phyloP scores from a whole-genome alignment of 2,113 vertebrate species.

The Malurus elegans region DNA sequence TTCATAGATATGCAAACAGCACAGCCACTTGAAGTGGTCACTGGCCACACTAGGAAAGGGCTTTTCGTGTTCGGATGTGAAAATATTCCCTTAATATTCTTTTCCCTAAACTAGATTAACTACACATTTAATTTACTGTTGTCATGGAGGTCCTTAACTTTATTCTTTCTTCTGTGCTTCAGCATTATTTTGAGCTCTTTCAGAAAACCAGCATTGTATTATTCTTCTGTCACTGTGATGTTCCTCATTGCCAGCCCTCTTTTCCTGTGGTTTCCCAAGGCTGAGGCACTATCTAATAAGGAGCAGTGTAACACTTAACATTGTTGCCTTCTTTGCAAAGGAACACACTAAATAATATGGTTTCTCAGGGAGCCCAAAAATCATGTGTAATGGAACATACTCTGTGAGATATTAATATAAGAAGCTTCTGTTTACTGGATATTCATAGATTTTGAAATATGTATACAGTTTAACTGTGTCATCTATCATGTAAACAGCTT shows the following conservation, averaged over 20 bases:
- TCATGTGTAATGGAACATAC: background rate
- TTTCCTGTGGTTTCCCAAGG: background rate
- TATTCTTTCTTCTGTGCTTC: background rate
- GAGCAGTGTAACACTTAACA: background rate
- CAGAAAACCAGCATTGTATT: background rate
- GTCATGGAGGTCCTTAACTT: background rate
- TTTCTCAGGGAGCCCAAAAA: conserved; percentile 32
- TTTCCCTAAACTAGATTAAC: background rate
- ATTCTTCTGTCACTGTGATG: background rate
- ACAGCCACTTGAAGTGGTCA: background rate
- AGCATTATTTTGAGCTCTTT: conserved; percentile 46
- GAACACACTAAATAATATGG: background rate
- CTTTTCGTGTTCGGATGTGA: background rate
- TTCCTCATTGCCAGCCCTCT: background rate
- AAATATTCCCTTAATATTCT: background rate
- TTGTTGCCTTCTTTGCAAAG: background rate
- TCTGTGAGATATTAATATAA: background rate
- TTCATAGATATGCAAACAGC: background rate
- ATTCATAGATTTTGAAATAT: background rate
- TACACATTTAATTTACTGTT: background rate
- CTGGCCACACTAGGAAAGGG: background rate
- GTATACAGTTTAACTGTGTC: background rate
- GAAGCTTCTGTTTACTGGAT: background rate
- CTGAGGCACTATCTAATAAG: background rate
- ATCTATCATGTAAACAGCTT: background rate